Conservation (phyloP, 1,140 invertebrate genomes). For the Aporrectodea caliginosa region DNA sequence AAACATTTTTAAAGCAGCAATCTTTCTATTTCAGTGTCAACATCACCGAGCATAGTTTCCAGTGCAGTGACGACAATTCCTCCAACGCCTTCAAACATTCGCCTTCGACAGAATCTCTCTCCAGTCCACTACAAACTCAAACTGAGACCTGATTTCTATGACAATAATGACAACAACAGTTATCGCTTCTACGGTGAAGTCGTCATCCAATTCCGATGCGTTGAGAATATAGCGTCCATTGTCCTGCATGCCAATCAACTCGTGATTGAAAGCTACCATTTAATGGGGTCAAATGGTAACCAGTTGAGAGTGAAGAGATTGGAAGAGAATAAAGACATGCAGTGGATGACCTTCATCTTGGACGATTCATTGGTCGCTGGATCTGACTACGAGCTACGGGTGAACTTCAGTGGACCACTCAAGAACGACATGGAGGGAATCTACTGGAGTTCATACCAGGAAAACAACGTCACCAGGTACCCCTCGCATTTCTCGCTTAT, state of each 20-base stretch:
- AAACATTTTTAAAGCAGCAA: no score
- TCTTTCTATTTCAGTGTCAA: no score
- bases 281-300: not conserved
- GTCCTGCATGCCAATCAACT: not conserved
- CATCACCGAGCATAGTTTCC: no score
- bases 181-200: not conserved
- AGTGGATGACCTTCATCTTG: constrained; percentile 66
- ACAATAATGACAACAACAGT: not conserved
- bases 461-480: constrained; percentile 41
- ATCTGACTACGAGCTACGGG: constrained; percentile 62
- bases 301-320: constrained; percentile 34
- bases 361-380: constrained; percentile 56
- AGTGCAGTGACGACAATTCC: not conserved
- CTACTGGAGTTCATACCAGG: constrained; percentile 45
- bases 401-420: constrained; percentile 66
- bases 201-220: not conserved
- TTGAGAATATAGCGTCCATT: not conserved
- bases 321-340: constrained; percentile 60
- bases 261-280: not conserved
- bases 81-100: not conserved
- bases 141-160: not conserved
- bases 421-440: constrained; percentile 65
- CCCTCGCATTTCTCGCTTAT: no score
- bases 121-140: not conserved
- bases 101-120: not conserved